These are phyloP conservation scores for Zaprionus nigranus DNA, from an alignment of 1,140 invertebrate species.

Conservation along the genomic window DNA sequence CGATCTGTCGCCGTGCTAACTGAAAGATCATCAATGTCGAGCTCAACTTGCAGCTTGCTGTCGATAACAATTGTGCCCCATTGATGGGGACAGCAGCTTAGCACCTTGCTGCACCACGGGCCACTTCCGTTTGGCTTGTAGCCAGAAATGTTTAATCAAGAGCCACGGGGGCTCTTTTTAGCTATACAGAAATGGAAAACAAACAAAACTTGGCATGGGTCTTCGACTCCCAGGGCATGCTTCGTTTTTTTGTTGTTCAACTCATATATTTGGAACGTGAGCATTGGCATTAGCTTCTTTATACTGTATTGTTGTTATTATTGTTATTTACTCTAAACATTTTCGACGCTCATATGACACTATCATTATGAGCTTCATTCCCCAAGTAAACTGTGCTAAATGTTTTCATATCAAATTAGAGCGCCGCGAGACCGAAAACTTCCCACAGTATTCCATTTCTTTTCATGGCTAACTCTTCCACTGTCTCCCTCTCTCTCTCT, in stretches of 20 bases:
- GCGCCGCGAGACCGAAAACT: slow-evolving; percentile 56
- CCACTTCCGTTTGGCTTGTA: slow-evolving; percentile 60
- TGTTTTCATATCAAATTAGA: slow-evolving; percentile 70
- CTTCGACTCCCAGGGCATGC: slow-evolving; percentile 42
- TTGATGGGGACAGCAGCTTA: slow-evolving; percentile 31
- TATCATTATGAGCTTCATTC: slow-evolving; percentile 54
- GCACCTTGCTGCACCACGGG: slow-evolving; percentile 61
- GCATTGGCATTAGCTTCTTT: slow-evolving; percentile 59
- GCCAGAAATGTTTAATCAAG: slow-evolving; percentile 2
- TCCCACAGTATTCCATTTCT: slow-evolving; percentile 56
- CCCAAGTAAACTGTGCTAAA: slow-evolving; percentile 69
- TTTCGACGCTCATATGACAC: slow-evolving; percentile 54
- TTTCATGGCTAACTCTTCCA: too few species aligned
- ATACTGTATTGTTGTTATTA: slow-evolving; percentile 16
- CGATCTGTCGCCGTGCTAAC: slow-evolving; percentile 61
- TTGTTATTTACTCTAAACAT: slow-evolving; percentile 56
- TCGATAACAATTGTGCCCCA: slow-evolving; percentile 14
- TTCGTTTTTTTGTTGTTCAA: slow-evolving; percentile 12
- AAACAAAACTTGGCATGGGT: slow-evolving; percentile 64
- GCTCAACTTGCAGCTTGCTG: background rate
- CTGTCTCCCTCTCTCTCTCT: background rate
- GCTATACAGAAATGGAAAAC: slow-evolving; percentile 10
- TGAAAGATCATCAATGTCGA: slow-evolving; percentile 53
- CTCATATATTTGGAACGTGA: slow-evolving; percentile 61
- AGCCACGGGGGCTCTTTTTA: slow-evolving; percentile 1